Conservation (phyloP, 2,797 vertebrate species). For the Crocidura indochinensis region DNA sequence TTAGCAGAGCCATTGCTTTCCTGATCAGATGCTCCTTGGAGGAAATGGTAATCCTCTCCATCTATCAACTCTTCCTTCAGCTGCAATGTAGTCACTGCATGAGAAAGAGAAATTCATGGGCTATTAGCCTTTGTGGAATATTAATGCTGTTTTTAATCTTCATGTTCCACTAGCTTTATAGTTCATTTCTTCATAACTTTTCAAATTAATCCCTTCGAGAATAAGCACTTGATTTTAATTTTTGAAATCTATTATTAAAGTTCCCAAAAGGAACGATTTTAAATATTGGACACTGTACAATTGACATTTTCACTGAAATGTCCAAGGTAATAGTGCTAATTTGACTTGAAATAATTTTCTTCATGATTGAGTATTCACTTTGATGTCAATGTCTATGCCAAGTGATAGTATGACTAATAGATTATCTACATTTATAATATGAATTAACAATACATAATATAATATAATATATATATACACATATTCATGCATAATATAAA, state of each 20-base stretch:
- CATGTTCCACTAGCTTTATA: slow-evolving; percentile 32
- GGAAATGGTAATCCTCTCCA: slow-evolving; percentile 96
- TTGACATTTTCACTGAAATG: background rate
- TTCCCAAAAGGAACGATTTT: slow-evolving; percentile 13
- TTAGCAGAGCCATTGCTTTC: slow-evolving; percentile 98
- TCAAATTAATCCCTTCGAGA: slow-evolving; percentile 10
- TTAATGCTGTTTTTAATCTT: slow-evolving; percentile 28
- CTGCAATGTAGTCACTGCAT: slow-evolving; percentile 94
- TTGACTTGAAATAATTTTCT: slow-evolving; percentile 23
- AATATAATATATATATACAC: too few relatives aligned
- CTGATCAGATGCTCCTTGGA: slow-evolving; percentile 97
- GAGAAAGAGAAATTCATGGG: slow-evolving; percentile 48
- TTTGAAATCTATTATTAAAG: slow-evolving; percentile 26
- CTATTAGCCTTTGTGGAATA: slow-evolving; percentile 22
- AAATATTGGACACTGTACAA: background rate
- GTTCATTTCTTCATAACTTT: slow-evolving; percentile 52
- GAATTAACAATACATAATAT: too few relatives aligned
- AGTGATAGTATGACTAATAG: background rate
- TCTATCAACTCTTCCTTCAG: slow-evolving; percentile 96
- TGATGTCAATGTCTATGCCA: slow-evolving; percentile 65
- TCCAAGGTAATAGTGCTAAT: background rate
- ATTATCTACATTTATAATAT: background rate
- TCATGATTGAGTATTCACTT: slow-evolving; percentile 72
- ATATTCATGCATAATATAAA: too few relatives aligned
- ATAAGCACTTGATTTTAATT: slow-evolving; percentile 21